Evolutionary conservation across 2,888 invertebrate genomes (phyloP), one percentile per base, ranked within the genome.

Genomic region (Eupeodes luniger): DNA sequence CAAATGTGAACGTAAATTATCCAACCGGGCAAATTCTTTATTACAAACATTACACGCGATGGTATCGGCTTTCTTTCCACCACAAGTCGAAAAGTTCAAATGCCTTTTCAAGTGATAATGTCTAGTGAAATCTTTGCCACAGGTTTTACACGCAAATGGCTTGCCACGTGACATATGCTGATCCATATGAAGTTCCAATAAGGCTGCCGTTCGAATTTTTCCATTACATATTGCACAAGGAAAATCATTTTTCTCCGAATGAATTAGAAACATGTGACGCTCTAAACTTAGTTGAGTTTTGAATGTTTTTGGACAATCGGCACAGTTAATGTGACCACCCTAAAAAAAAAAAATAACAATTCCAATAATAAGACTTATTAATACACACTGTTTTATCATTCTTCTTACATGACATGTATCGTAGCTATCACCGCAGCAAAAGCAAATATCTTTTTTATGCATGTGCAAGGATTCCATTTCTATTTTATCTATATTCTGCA

Each of bases 261-360:
- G 97, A 82, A 97, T 96, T 14, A 96, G 95, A 70, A 95, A 94
- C 16, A 95, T 93, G 92, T 98, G 97, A 9, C 95, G 94, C 66
- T 95, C 94, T 85, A 96, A 95, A 90, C 95, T 96, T 40, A 95
- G 94, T 91, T 95, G 94, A 51, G 96, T 95, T 91, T 96, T 95
- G 91, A 97, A 98, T 5, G 96, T 95, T 91, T 97, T 96, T 12
- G 95, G 95, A 91, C 98, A 98, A 89, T 95, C 93, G 5, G 93
- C 92, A 89, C 95, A 95, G 89, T 91, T 93, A 44, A 93, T 93
- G 76, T 93, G 92, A 4, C 94, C 94, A 81, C 92, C 89, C 94
- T 94, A 69, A 34, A 90, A 84, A 16, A 61, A 36, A 11, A 12
- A 61, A 16, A 5, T 9, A 12, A 16, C 10, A 14, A 14, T 0